These are phyloP conservation scores for Stenchaetothrips biformis DNA, from an alignment of 2,888 invertebrate species.

Conservation along the genomic window DNA sequence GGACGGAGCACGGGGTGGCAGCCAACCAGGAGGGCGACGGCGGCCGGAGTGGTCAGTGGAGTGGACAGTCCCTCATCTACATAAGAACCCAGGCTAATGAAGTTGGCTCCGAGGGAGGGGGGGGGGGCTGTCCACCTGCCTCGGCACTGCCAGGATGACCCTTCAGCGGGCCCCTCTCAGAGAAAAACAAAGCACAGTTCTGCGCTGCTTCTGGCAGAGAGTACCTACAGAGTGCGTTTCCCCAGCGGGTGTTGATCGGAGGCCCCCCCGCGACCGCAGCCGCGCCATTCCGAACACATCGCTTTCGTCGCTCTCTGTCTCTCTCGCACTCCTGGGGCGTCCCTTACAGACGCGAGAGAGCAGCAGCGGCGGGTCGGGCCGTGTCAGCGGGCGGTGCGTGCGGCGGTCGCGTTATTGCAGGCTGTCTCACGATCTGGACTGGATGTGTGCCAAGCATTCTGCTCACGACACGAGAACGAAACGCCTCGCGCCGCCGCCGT, in stretches of 20 bases:
- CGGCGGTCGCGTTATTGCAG: not conserved
- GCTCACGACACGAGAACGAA: conserved; percentile 7
- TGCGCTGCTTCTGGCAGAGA: not conserved
- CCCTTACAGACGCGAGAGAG: not conserved
- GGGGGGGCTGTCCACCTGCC: not conserved
- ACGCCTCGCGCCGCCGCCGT: too few species aligned
- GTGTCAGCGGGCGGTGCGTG: not conserved
- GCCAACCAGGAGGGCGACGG: not conserved
- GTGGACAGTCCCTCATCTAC: not conserved
- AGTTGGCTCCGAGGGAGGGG: not conserved
- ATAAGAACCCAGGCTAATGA: not conserved
- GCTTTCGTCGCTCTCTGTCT: too few species aligned
- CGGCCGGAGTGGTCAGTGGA: not conserved
- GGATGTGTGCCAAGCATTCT: conserved; percentile 20
- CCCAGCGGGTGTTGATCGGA: not conserved
- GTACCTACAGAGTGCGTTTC: not conserved
- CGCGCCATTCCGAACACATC: too few species aligned
- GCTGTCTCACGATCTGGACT: conserved; percentile 19
- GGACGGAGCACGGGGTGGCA: not conserved
- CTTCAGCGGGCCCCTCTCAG: too few species aligned
- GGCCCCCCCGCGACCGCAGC: too few species aligned
- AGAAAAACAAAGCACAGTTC: not conserved
- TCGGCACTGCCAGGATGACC: too few species aligned
- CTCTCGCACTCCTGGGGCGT: not conserved
- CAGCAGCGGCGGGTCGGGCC: not conserved